Percentiles rank a stretch among this genome's conserved stretches.
phyloP scores from a whole-genome alignment of 2,797 vertebrate genomes.

The Denticeps clupeoides region DNA sequence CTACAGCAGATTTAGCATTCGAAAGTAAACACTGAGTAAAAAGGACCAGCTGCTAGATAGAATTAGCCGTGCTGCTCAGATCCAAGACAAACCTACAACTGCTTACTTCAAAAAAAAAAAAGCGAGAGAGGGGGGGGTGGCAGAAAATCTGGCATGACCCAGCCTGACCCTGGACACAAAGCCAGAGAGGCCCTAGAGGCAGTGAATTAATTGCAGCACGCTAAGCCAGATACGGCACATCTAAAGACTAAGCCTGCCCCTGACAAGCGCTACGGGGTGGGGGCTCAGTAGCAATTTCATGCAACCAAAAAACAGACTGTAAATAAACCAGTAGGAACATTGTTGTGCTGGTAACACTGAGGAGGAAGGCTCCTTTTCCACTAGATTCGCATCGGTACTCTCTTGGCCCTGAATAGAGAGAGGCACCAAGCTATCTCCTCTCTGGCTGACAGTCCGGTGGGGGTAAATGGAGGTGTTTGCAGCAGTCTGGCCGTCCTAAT shows the following conservation, averaged over 20 bases:
- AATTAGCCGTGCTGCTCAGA: conserved; percentile 60
- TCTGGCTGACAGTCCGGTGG: conserved; percentile 44
- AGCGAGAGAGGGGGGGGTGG: conserved; percentile 20
- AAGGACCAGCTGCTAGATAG: conserved; percentile 65
- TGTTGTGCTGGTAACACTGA: too few species aligned
- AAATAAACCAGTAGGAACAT: too few species aligned
- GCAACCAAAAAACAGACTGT: conserved; percentile 5
- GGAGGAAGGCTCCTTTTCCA: too few species aligned
- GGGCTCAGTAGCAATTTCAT: conserved; percentile 21
- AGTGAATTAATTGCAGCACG: conserved; percentile 62
- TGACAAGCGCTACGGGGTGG: conserved; percentile 20
- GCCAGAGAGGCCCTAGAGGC: conserved; percentile 61
- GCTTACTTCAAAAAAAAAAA: conserved; percentile 34
- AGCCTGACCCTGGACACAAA: conserved; percentile 63
- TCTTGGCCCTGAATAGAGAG: too few species aligned
- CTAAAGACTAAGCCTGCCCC: conserved; percentile 43
- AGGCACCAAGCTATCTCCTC: conserved; percentile 33
- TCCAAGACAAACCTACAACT: conserved; percentile 59
- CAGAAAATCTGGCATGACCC: conserved; percentile 60
- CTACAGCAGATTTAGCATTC: conserved; percentile 53
- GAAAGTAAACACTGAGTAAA: conserved; percentile 62
- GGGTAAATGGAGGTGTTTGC: conserved; percentile 41
- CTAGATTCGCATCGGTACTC: too few species aligned
- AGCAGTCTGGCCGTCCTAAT: conserved; percentile 28
- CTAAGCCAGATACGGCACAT: conserved; percentile 56